phyloP scores from a whole-genome alignment of 2,113 vertebrate species.

The Nyctibius bracteatus region DNA sequence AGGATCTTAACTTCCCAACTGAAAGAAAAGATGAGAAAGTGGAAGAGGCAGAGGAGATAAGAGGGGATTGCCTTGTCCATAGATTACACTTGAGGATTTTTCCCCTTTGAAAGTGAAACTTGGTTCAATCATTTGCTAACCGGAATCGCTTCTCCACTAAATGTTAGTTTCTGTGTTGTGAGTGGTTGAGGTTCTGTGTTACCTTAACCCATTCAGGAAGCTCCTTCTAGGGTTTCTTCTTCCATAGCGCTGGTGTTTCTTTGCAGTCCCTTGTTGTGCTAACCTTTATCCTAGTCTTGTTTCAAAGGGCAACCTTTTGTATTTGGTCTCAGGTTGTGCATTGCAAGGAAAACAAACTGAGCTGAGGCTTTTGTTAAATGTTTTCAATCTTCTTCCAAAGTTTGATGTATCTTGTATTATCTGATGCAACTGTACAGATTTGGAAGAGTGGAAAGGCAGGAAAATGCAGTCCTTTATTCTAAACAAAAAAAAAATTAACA shows the following conservation, averaged over 20 bases:
- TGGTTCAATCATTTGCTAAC: neutral
- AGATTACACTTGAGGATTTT: neutral
- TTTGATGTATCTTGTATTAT: neutral
- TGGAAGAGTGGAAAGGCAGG: neutral
- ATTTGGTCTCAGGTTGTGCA: neutral
- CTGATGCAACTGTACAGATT: neutral
- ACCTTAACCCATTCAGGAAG: neutral
- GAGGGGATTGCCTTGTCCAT: neutral
- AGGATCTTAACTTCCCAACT: neutral
- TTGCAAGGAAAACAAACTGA: neutral
- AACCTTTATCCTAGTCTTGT: neutral
- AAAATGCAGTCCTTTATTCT: neutral
- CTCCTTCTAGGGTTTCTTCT: neutral
- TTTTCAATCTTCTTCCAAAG: neutral
- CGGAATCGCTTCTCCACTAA: neutral
- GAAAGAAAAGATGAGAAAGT: neutral
- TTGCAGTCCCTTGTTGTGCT: neutral
- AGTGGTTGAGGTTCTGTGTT: neutral
- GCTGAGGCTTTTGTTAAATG: neutral
- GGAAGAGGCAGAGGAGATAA: neutral
- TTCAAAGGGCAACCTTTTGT: neutral
- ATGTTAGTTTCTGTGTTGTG: neutral
- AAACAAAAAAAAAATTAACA: neutral
- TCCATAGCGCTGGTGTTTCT: rapidly evolving
- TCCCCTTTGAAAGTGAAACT: neutral